Evolutionary conservation across 1,140 invertebrate species (phyloP).

Genomic region (Drosophila obscura): DNA sequence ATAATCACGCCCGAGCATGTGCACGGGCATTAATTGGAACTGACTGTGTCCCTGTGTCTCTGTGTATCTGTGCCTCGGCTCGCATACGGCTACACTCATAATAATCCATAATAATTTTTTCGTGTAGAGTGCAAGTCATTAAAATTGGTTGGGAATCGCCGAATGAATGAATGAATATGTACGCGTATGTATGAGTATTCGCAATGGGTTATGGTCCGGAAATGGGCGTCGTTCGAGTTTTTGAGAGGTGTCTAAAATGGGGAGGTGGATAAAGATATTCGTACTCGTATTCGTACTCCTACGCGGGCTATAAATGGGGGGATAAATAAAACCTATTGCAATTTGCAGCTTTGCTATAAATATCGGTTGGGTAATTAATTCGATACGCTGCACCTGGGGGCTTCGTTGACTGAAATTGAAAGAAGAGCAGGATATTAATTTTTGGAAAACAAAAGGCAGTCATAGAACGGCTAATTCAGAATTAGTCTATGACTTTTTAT

Average conservation of each 20-base stretch:
- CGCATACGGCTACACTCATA: slow-evolving; percentile 44
- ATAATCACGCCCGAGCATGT: slow-evolving; percentile 69
- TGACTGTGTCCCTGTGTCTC: slow-evolving; percentile 36
- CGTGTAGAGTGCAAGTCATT: slow-evolving; percentile 66
- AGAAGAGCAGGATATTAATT: too few relatives aligned
- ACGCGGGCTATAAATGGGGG: too few relatives aligned
- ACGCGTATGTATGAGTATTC: slow-evolving; percentile 1
- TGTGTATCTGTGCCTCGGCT: background rate
- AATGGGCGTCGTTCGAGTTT: slow-evolving; percentile 14
- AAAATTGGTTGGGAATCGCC: slow-evolving; percentile 54
- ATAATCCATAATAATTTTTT: slow-evolving; percentile 61
- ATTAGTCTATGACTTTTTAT: too few relatives aligned
- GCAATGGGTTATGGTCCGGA: slow-evolving; percentile 8
- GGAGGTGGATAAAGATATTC: too few relatives aligned
- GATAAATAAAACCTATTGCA: too few relatives aligned
- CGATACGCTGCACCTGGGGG: too few relatives aligned
- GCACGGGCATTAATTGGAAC: slow-evolving; percentile 67
- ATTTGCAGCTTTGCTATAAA: too few relatives aligned
- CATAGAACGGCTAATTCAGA: too few relatives aligned
- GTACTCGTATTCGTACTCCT: too few relatives aligned
- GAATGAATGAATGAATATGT: slow-evolving; percentile 29
- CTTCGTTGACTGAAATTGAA: too few relatives aligned
- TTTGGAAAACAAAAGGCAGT: too few relatives aligned
- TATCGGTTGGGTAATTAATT: too few relatives aligned
- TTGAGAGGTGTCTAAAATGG: slow-evolving; percentile 4